Evolutionary conservation across 2,888 invertebrate genomes (phyloP).

Genomic region (Rotaria magnacalcarata): DNA sequence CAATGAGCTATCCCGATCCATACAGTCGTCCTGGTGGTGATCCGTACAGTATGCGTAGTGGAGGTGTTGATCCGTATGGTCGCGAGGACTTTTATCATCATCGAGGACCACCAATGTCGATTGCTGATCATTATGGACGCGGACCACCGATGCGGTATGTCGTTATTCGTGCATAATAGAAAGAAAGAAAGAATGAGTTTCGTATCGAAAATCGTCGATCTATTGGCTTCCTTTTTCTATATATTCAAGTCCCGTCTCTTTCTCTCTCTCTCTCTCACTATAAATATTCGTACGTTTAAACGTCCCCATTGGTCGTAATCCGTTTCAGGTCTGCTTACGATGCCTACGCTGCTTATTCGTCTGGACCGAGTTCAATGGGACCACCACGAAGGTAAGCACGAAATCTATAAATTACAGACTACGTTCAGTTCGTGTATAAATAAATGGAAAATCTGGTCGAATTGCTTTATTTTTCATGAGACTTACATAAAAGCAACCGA

Average conservation of each 20-base stretch:
- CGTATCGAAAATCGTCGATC: background rate
- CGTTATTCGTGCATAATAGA: background rate
- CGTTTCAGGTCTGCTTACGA: constrained; percentile 33
- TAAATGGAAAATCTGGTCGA: constrained; percentile 3
- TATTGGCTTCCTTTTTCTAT: background rate
- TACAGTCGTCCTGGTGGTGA: constrained; percentile 10
- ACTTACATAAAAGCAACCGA: background rate
- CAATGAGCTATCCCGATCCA: background rate
- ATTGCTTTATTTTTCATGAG: background rate
- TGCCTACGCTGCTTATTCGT: constrained; percentile 13
- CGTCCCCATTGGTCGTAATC: constrained; percentile 17
- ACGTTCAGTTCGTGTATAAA: background rate
- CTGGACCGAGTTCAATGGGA: constrained; percentile 19
- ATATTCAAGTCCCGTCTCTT: background rate
- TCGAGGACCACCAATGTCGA: background rate
- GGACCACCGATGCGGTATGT: constrained; percentile 34
- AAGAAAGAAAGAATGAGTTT: background rate
- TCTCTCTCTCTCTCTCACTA: background rate
- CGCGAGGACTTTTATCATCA: constrained; percentile 5
- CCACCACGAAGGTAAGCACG: constrained; percentile 21
- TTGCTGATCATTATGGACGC: constrained; percentile 17
- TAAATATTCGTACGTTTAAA: background rate
- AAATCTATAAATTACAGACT: background rate
- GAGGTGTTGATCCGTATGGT: constrained; percentile 20
- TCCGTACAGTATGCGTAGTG: constrained; percentile 20